A percentile compares a stretch with the other conserved stretches of the same genome.
phyloP scores from a whole-genome alignment of 2,113 vertebrate species.

The Forbesichthys agassizii region DNA sequence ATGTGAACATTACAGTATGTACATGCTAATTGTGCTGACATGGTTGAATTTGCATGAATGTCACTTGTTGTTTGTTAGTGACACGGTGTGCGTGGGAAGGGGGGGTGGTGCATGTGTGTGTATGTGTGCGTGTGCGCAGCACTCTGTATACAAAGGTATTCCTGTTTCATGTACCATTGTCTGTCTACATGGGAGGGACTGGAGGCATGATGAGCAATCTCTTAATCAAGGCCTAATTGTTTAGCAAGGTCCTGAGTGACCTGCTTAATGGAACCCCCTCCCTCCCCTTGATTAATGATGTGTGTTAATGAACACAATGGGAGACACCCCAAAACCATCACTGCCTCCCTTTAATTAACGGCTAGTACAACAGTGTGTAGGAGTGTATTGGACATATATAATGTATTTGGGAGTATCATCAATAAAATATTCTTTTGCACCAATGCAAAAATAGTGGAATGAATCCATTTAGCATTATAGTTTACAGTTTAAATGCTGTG shows the following conservation, averaged over 20 bases:
- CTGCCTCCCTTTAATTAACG: slow-evolving; percentile 70
- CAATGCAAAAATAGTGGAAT: too few relatives aligned
- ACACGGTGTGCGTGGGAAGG: too few relatives aligned
- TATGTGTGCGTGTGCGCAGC: too few relatives aligned
- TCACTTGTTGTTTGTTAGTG: too few relatives aligned
- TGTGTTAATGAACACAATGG: slow-evolving; percentile 74
- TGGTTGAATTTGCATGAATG: too few relatives aligned
- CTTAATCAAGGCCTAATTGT: slow-evolving; percentile 81
- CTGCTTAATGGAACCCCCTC: slow-evolving; percentile 70
- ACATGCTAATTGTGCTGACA: too few relatives aligned
- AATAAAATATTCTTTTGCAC: not conserved
- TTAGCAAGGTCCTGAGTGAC: slow-evolving; percentile 76
- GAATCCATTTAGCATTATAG: too few relatives aligned
- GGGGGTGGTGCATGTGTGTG: too few relatives aligned
- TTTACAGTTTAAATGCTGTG: too few relatives aligned
- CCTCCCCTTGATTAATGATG: slow-evolving; percentile 76
- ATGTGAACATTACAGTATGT: not conserved
- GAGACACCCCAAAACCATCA: slow-evolving; percentile 67
- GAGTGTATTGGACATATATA: slow-evolving; percentile 7
- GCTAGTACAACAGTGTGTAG: slow-evolving; percentile 18
- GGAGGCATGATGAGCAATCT: slow-evolving; percentile 72
- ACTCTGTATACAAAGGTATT: too few relatives aligned
- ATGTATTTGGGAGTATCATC: slow-evolving; percentile 16
- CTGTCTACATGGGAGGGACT: slow-evolving; percentile 3
- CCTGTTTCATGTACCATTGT: slow-evolving; percentile 7